Conservation (phyloP, 2,113 vertebrate genomes). For the Tenebrosternarchus preto region DNA sequence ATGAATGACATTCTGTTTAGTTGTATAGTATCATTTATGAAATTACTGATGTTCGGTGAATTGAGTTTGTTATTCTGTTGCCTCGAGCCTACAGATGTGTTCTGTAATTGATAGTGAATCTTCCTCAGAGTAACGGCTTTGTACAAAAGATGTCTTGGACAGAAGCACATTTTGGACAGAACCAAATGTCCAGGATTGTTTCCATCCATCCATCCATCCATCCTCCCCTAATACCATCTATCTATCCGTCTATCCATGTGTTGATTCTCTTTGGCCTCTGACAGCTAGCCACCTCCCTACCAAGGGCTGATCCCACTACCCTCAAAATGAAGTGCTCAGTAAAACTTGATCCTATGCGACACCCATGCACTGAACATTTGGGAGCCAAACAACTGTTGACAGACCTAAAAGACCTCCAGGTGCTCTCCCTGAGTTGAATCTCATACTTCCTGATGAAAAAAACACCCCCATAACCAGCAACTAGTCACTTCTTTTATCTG, state of each 20-base stretch:
- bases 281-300: not conserved
- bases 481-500: not conserved
- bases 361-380: constrained; percentile 1
- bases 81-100: not conserved
- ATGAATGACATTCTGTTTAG: too few species aligned
- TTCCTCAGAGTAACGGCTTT: too few species aligned
- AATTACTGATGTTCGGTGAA: not conserved
- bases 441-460: not conserved
- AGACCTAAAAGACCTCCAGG: not conserved
- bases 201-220: not conserved
- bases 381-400: constrained; percentile 21
- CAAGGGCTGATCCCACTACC: not conserved
- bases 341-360: constrained; percentile 18
- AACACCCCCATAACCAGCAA: not conserved
- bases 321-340: constrained; percentile 8
- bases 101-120: not conserved
- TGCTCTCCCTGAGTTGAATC: not conserved
- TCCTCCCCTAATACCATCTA: not conserved
- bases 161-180: too few species aligned
- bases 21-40: too few species aligned
- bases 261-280: constrained; percentile 8
- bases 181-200: not conserved
- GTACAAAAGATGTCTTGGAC: too few species aligned
- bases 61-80: not conserved
- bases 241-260: not conserved